Percentiles rank a stretch among this genome's conserved stretches.
phyloP scores from a whole-genome alignment of 35 echinoderm and acorn worm genomes.

The Ophiothrix spiculata region DNA sequence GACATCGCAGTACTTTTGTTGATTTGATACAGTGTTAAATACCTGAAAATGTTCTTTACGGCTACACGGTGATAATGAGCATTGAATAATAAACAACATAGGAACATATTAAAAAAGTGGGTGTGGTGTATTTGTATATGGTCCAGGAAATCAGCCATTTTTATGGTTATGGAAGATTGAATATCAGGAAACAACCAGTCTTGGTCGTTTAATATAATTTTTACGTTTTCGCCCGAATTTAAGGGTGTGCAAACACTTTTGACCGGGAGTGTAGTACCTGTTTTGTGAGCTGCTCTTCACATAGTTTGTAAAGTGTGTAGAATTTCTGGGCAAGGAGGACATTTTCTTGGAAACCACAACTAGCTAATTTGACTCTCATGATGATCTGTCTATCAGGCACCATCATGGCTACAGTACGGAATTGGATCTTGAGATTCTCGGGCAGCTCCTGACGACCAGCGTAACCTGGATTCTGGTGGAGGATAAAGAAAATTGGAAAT shows the following conservation, averaged over 20 bases:
- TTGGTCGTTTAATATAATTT: neutral
- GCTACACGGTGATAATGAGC: no score
- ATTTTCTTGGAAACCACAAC: conserved; percentile 99
- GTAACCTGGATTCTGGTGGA: conserved; percentile 83
- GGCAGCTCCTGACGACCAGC: conserved; percentile 94
- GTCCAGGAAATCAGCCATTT: neutral
- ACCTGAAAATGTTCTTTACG: no score
- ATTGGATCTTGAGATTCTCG: conserved; percentile 95
- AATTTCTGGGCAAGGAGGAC: conserved; percentile 96
- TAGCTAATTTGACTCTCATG: conserved; percentile 93
- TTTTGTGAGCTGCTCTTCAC: conserved; percentile 98
- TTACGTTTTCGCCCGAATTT: neutral
- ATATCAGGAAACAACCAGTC: neutral
- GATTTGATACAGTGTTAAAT: no score
- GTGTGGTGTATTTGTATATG: neutral
- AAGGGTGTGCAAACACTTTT: neutral
- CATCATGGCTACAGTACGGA: conserved; percentile 98
- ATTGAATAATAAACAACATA: neutral
- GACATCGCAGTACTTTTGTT: no score
- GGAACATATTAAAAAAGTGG: neutral
- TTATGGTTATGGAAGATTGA: neutral
- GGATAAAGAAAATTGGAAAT: no score
- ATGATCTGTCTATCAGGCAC: conserved; percentile 98
- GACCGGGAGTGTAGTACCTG: conserved; percentile 45
- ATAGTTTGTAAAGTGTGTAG: conserved; percentile 96